phyloP scores from a whole-genome alignment of 1,140 invertebrate species.

The Pollicipes pollicipes region DNA sequence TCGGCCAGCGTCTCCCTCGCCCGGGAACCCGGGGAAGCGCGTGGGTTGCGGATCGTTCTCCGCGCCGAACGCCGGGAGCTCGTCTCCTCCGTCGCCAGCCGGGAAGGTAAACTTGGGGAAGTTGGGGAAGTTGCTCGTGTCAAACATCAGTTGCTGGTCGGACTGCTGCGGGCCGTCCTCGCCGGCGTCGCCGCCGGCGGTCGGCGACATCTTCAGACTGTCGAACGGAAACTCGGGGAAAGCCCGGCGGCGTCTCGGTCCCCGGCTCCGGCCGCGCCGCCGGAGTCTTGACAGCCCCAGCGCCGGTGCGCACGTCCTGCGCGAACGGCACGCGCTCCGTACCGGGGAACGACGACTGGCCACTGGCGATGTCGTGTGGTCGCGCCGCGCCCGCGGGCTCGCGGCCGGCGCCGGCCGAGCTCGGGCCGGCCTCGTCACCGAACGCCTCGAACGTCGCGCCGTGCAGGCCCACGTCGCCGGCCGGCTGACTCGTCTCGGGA shows the following conservation, averaged over 20 bases:
- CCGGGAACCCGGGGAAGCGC: background rate
- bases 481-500: no score
- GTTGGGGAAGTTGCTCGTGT: background rate
- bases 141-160: background rate
- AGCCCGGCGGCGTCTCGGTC: background rate
- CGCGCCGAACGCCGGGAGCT: background rate
- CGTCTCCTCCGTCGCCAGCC: background rate
- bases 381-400: no score
- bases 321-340: background rate
- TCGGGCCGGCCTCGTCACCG: background rate
- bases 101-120: background rate
- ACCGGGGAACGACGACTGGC: background rate
- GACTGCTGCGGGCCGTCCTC: background rate
- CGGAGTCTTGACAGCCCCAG: background rate
- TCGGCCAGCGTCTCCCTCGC: no score
- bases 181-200: no score
- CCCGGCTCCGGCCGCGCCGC: no score
- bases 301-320: background rate
- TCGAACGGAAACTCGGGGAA: background rate
- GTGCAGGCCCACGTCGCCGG: background rate
- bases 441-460: background rate
- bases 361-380: background rate
- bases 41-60: background rate
- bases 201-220: background rate
- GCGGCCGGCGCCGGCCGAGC: no score